phyloP scores from a whole-genome alignment of 2,888 invertebrate genomes.

The Cephalotes varians region DNA sequence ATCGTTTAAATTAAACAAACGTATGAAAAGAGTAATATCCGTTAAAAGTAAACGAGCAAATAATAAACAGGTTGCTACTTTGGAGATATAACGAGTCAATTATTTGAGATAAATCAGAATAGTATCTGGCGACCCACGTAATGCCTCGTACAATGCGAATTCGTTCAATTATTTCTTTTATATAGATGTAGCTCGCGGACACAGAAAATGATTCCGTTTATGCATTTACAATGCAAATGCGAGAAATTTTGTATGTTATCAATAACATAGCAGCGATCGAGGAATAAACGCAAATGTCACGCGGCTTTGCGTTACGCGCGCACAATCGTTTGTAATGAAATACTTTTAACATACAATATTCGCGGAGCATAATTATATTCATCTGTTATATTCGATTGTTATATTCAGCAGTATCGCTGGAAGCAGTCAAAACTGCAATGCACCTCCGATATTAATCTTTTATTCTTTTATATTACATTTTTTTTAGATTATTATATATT shows the following conservation, averaged over 20 bases:
- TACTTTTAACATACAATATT: constrained; percentile 35
- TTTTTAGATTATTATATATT: constrained; percentile 4
- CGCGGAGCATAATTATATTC: not conserved
- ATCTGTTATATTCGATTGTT: not conserved
- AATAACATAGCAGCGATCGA: constrained; percentile 16
- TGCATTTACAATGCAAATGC: constrained; percentile 52
- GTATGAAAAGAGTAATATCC: constrained; percentile 5
- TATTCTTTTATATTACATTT: not conserved
- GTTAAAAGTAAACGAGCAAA: not conserved
- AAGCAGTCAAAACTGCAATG: not conserved
- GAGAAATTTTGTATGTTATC: constrained; percentile 38
- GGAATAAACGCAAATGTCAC: constrained; percentile 34
- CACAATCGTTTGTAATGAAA: constrained; percentile 32
- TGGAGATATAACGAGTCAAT: constrained; percentile 23
- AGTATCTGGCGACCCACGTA: not conserved
- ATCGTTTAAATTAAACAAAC: not conserved
- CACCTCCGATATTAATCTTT: not conserved
- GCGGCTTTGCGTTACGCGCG: constrained; percentile 23
- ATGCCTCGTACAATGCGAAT: constrained; percentile 11
- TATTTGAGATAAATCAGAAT: constrained; percentile 32
- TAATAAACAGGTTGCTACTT: constrained; percentile 20
- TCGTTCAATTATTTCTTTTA: constrained; percentile 35
- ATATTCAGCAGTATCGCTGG: not conserved
- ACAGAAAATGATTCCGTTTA: constrained; percentile 31
- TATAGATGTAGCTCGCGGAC: constrained; percentile 24